A percentile compares a stretch with the other conserved stretches of the same genome.
Evolutionary conservation across 23 tunicate genomes (phyloP).

Genomic region (Corella eumyota): DNA sequence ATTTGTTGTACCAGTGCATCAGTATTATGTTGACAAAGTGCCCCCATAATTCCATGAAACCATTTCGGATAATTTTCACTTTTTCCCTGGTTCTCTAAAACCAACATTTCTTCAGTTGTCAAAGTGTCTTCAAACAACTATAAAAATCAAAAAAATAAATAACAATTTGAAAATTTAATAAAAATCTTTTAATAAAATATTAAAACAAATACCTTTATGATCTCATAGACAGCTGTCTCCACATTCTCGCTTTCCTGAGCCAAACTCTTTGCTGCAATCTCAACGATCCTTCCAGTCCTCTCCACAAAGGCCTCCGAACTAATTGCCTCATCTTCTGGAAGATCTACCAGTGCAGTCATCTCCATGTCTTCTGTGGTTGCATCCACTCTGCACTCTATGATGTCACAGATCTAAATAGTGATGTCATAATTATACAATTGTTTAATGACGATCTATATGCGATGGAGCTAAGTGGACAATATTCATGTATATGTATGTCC

Average conservation of each 20-base stretch:
- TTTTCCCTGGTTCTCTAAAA: slow-evolving; percentile 36
- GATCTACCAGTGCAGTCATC: slow-evolving; percentile 49
- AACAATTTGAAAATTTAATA: not conserved
- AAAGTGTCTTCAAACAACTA: slow-evolving; percentile 52
- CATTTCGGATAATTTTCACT: slow-evolving; percentile 65
- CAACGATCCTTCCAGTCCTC: slow-evolving; percentile 38
- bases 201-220: slow-evolving; percentile 48
- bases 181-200: not conserved
- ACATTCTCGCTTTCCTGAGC: slow-evolving; percentile 47
- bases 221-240: slow-evolving; percentile 60
- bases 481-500: no score
- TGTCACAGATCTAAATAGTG: slow-evolving; percentile 34
- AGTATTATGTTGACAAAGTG: slow-evolving; percentile 65
- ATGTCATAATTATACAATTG: not conserved
- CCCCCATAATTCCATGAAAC: slow-evolving; percentile 72
- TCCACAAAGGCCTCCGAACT: slow-evolving; percentile 47
- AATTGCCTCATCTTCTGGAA: slow-evolving; percentile 66
- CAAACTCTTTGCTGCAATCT: slow-evolving; percentile 35
- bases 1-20: slow-evolving; percentile 81
- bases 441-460: no score
- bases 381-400: slow-evolving; percentile 73
- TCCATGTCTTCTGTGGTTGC: slow-evolving; percentile 45
- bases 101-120: slow-evolving; percentile 44
- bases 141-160: not conserved
- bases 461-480: no score